Conservation (phyloP, 2,797 vertebrate genomes). For the Erithacus rubecula region DNA sequence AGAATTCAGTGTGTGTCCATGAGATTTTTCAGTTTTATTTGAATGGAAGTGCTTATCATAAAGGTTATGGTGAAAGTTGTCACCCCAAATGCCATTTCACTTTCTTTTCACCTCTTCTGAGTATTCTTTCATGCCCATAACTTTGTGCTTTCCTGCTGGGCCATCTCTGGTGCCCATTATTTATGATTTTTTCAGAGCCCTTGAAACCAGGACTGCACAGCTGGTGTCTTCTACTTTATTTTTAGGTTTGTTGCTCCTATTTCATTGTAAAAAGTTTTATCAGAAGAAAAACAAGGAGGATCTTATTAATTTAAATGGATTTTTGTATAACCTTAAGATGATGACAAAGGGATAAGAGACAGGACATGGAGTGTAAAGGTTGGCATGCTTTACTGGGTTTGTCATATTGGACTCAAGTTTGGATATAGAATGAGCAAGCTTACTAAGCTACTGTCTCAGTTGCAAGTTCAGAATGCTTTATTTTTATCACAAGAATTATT, state of each 20-base stretch:
- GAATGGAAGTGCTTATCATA: background rate
- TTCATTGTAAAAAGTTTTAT: slow-evolving; percentile 1
- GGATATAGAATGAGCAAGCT: background rate
- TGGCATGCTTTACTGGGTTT: background rate
- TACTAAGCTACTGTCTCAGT: background rate
- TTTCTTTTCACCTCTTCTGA: background rate
- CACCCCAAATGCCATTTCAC: background rate
- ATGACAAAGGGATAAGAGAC: background rate
- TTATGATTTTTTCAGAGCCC: background rate
- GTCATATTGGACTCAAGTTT: background rate
- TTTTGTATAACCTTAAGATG: background rate
- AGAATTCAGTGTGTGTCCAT: background rate
- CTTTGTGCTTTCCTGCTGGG: background rate
- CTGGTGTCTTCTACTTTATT: background rate
- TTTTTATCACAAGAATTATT: background rate
- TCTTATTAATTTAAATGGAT: slow-evolving; percentile 36
- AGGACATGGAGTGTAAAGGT: background rate
- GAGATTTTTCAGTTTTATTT: background rate
- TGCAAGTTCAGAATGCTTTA: background rate
- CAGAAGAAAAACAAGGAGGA: slow-evolving; percentile 23
- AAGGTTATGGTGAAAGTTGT: background rate
- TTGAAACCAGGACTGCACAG: background rate
- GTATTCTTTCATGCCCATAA: background rate
- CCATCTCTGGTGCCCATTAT: background rate
- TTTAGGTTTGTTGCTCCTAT: slow-evolving; percentile 20